Conservation (phyloP, 2,797 vertebrate species). For the Anas flavirostris region DNA sequence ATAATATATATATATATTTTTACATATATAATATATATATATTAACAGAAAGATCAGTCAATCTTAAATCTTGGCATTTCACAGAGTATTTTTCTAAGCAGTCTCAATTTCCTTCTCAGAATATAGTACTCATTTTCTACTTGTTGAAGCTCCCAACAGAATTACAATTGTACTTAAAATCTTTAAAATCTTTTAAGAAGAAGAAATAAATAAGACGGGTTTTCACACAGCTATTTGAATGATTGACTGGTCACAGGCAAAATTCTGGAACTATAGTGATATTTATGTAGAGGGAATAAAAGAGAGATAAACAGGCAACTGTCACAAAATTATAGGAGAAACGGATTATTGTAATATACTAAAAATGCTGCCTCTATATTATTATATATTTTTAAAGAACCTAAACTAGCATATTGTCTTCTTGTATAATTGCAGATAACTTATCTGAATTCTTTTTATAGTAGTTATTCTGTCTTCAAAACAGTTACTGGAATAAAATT, state of each 20-base stretch:
- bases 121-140: background rate
- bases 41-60: background rate
- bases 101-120: background rate
- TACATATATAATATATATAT: no score
- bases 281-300: background rate
- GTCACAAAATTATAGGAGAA: background rate
- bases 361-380: background rate
- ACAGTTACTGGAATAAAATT: background rate
- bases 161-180: background rate
- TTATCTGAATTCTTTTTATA: background rate
- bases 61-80: background rate
- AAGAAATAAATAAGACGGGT: background rate
- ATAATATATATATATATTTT: no score
- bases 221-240: background rate
- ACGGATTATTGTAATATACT: background rate
- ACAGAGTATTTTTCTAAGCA: background rate
- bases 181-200: background rate
- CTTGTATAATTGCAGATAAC: background rate
- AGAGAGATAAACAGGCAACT: background rate
- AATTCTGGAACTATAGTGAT: background rate
- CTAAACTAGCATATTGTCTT: background rate
- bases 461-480: background rate
- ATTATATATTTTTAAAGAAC: background rate
- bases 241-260: accelerated
- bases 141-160: background rate